Percentiles rank a stretch among this genome's conserved stretches.
These are phyloP conservation scores for Saguinus oedipus DNA, from an alignment of 2,797 vertebrate genomes.

Conservation along the genomic window DNA sequence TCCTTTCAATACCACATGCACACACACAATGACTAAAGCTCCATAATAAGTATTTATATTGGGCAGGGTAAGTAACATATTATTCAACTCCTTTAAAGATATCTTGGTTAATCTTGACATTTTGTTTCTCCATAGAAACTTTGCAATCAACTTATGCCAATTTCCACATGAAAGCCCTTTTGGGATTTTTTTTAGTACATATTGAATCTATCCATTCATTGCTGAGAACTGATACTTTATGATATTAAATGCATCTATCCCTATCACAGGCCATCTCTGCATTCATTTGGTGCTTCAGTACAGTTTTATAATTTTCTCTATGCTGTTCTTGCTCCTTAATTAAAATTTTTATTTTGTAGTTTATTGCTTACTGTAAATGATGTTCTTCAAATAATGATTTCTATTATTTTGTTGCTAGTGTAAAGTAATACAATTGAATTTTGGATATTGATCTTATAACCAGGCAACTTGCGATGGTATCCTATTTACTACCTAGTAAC, in stretches of 20 bases:
- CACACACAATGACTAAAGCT: background rate
- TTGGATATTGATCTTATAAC: background rate
- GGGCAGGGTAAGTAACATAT: background rate
- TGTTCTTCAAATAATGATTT: background rate
- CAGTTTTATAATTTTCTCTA: background rate
- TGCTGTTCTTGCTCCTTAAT: background rate
- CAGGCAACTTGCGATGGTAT: background rate
- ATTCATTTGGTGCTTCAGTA: background rate
- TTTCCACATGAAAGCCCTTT: background rate
- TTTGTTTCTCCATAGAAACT: background rate
- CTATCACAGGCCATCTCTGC: background rate
- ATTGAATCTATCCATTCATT: background rate
- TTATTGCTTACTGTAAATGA: background rate
- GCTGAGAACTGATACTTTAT: background rate
- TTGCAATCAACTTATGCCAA: background rate
- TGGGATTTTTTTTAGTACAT: background rate
- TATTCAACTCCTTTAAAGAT: background rate
- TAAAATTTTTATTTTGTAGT: background rate
- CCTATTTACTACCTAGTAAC: background rate
- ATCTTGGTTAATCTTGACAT: background rate
- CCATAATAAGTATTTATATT: background rate
- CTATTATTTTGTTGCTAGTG: background rate
- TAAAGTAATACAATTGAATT: background rate
- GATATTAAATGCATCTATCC: background rate
- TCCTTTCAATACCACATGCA: background rate